phyloP scores from a whole-genome alignment of 2,888 invertebrate genomes.

The Didymodactylos carnosus region DNA sequence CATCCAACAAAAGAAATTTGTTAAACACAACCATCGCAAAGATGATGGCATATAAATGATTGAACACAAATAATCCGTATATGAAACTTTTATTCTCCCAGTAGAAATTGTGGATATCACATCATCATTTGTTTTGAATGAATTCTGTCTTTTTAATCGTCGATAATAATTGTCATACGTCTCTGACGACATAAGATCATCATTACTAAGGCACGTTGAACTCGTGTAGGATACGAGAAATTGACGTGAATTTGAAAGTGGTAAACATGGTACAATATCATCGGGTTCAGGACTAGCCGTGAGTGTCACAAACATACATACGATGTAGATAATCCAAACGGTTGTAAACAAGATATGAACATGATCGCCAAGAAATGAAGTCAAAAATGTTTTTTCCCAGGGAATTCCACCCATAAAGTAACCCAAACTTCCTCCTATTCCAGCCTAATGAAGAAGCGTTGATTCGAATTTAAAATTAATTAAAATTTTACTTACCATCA shows the following conservation, averaged over 20 bases:
- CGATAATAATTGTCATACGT: too few species aligned
- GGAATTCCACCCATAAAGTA: slow-evolving; percentile 43
- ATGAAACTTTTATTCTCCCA: background rate
- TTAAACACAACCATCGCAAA: slow-evolving; percentile 62
- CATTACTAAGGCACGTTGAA: background rate
- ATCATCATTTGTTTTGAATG: too few species aligned
- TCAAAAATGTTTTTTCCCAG: background rate
- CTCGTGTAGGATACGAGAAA: background rate
- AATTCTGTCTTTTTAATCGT: too few species aligned
- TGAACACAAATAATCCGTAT: background rate
- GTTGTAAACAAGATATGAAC: slow-evolving; percentile 73
- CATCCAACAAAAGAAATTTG: slow-evolving; percentile 94
- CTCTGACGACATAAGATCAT: background rate
- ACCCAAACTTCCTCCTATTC: slow-evolving; percentile 76
- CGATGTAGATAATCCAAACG: slow-evolving; percentile 66
- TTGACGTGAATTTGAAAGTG: background rate
- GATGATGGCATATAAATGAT: slow-evolving; percentile 56
- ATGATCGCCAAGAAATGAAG: slow-evolving; percentile 53
- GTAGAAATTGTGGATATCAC: background rate
- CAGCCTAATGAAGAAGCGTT: too few species aligned
- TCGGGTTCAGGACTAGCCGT: slow-evolving; percentile 79
- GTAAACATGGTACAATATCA: slow-evolving; percentile 26
- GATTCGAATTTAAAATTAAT: too few species aligned
- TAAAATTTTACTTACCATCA: too few species aligned
- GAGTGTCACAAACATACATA: slow-evolving; percentile 60